phyloP scores from a whole-genome alignment of 2,797 vertebrate species.

The Australoheros facetus region DNA sequence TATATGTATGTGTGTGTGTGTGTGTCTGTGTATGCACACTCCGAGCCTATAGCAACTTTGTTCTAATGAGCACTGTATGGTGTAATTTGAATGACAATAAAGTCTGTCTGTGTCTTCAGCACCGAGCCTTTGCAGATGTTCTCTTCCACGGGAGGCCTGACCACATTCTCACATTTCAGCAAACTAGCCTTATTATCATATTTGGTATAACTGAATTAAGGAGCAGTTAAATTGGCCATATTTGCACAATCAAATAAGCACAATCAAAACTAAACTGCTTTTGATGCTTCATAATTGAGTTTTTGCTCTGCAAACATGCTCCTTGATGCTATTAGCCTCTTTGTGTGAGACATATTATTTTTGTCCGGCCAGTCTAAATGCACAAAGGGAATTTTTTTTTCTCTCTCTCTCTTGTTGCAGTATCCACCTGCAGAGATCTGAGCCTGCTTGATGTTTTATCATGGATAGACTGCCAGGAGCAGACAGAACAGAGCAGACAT shows the following conservation, averaged over 20 bases:
- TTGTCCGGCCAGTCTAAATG: slow-evolving; percentile 12
- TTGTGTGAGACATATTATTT: slow-evolving; percentile 10
- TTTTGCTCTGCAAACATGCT: slow-evolving; percentile 37
- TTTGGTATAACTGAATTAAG: slow-evolving; percentile 74
- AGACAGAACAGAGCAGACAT: slow-evolving; percentile 20
- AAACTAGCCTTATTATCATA: slow-evolving; percentile 67
- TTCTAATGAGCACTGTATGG: no score
- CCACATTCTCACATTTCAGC: slow-evolving; percentile 59
- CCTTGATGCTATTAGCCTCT: slow-evolving; percentile 39
- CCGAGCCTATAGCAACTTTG: no score
- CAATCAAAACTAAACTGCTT: slow-evolving; percentile 58
- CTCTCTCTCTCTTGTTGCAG: background rate
- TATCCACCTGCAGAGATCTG: slow-evolving; percentile 39
- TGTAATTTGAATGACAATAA: no score
- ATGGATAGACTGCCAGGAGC: slow-evolving; percentile 16
- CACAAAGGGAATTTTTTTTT: background rate
- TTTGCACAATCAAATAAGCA: slow-evolving; percentile 52
- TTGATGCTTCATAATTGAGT: slow-evolving; percentile 53
- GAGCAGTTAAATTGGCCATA: slow-evolving; percentile 41
- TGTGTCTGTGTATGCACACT: no score
- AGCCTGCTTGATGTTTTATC: slow-evolving; percentile 27
- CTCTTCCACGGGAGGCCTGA: slow-evolving; percentile 51
- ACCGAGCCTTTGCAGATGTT: slow-evolving; percentile 63
- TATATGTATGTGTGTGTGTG: no score
- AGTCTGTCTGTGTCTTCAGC: background rate